phyloP scores from a whole-genome alignment of 1,140 invertebrate genomes.

The Caenorhabditis tropicalis region DNA sequence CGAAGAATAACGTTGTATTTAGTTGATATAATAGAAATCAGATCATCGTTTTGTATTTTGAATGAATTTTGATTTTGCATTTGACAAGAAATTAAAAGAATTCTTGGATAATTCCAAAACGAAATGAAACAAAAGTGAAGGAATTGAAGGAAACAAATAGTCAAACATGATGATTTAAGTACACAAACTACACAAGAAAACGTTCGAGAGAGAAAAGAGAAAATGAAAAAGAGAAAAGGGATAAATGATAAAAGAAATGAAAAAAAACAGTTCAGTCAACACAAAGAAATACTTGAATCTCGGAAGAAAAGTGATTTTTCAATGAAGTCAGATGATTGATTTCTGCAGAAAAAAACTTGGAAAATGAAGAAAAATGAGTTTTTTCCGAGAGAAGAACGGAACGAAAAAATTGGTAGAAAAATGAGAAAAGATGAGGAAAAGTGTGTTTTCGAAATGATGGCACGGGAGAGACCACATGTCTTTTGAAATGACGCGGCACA shows the following conservation, averaged over 20 bases:
- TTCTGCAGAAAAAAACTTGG: not conserved
- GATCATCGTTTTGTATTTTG: too few relatives aligned
- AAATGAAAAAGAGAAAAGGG: not conserved
- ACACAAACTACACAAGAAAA: not conserved
- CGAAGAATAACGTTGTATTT: too few relatives aligned
- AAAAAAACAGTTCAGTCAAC: not conserved
- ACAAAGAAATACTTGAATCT: not conserved
- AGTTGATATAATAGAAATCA: too few relatives aligned
- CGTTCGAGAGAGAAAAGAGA: not conserved
- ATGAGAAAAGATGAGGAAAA: not conserved
- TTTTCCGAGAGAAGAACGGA: not conserved
- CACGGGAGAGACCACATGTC: conserved; percentile 15
- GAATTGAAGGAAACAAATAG: not conserved
- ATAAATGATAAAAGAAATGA: not conserved
- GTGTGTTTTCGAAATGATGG: not conserved
- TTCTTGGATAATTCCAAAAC: too few relatives aligned
- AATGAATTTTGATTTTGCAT: too few relatives aligned
- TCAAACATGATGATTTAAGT: conserved; percentile 5
- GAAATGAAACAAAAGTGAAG: not conserved
- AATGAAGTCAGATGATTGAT: not conserved
- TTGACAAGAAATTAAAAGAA: too few relatives aligned
- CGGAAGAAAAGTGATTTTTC: not conserved
- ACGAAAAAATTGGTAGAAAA: not conserved
- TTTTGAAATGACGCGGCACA: not conserved
- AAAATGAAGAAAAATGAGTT: not conserved